Evolutionary conservation across 2,113 vertebrate genomes (phyloP), one percentile per base, ranked within the genome.

Genomic region (Gobiocypris rarus): DNA sequence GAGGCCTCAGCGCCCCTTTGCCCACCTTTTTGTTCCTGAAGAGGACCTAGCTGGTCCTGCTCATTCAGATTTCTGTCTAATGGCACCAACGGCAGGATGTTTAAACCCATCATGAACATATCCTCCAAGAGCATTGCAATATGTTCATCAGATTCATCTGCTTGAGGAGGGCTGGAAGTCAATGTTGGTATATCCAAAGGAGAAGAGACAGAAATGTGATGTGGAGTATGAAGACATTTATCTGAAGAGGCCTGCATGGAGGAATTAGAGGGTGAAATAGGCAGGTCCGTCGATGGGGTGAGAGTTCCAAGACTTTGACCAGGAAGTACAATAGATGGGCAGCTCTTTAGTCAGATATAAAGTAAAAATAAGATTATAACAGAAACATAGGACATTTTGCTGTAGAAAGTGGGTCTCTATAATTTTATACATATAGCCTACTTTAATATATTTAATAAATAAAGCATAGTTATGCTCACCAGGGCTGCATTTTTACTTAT

Each of bases 111-210:
- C 91, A 94, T 92, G 81, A 93, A 71, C 84, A 85, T 90, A 43
- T 94, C 92, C 41, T 95, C 94, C 81, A 94, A 31, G 74, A 94
- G 79, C 87, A 82, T 92, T 31, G 90, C 88, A 1, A 94, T 88
- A 65, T 93, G 89, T 85, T 93, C 92, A 0, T 93, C 91, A 0
- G 88, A 85, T 78, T 93, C 93, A 43, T 93, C 91, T 28, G 78
- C 63, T 80, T 77, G 89, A 14, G 67, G 52, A 9, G 56, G 82
- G 0, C 11, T 34, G 1, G 59, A 70, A 6, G 59, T 77, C 13
- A 84, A 84, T 0, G 79, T 45, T 70, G 63, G 52, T n/a, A 78
- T 45, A 15, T 81, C 79, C 19, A 65, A 59, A 69, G 19, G 24
- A 1, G 75, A 31, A 24, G 80, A 74, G 26, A 70, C n/a, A 34